Percentiles rank a stretch among this genome's conserved stretches.
Evolutionary conservation across 1,140 invertebrate species (phyloP).

Genomic region (Drosophila aff.): DNA sequence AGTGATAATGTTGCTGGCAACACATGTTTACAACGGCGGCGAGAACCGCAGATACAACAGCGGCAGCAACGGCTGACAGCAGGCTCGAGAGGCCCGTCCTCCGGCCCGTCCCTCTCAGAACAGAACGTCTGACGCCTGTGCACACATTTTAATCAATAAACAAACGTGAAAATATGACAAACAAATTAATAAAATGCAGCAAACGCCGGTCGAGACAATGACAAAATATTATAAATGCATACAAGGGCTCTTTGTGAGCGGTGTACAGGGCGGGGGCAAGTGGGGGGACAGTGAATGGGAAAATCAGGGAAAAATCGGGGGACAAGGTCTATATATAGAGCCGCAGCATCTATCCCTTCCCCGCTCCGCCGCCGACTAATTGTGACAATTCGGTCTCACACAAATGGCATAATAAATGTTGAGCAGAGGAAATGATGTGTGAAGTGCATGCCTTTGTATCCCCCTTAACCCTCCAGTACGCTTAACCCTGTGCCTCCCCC

Average conservation of each 20-base stretch:
- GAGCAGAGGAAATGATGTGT: conserved; percentile 74
- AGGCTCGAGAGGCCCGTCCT: conserved; percentile 17
- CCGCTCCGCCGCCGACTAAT: conserved; percentile 50
- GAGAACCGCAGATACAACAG: conserved; percentile 48
- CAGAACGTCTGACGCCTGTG: conserved; percentile 35
- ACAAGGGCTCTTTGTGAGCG: conserved; percentile 30
- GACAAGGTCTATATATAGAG: conserved; percentile 62
- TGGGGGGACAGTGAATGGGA: conserved; percentile 3
- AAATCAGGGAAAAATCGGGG: conserved; percentile 24
- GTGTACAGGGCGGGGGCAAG: conserved; percentile 2
- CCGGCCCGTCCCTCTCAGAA: not conserved
- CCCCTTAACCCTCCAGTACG: conserved; percentile 2
- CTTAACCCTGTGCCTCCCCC: conserved; percentile 3
- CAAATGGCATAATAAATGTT: conserved; percentile 79
- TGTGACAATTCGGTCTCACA: conserved; percentile 73
- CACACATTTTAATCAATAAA: conserved; percentile 82
- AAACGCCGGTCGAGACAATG: conserved; percentile 61
- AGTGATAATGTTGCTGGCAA: conserved; percentile 74
- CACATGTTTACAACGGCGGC: conserved; percentile 72
- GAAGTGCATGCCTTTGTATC: conserved; percentile 49
- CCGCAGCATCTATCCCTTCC: conserved; percentile 12
- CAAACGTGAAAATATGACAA: conserved; percentile 82
- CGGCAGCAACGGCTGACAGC: conserved; percentile 52
- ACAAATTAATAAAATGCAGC: conserved; percentile 82
- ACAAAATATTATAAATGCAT: conserved; percentile 80